These are phyloP conservation scores for Phalloptychus januarius DNA, from an alignment of 2,797 vertebrate genomes.

Conservation along the genomic window DNA sequence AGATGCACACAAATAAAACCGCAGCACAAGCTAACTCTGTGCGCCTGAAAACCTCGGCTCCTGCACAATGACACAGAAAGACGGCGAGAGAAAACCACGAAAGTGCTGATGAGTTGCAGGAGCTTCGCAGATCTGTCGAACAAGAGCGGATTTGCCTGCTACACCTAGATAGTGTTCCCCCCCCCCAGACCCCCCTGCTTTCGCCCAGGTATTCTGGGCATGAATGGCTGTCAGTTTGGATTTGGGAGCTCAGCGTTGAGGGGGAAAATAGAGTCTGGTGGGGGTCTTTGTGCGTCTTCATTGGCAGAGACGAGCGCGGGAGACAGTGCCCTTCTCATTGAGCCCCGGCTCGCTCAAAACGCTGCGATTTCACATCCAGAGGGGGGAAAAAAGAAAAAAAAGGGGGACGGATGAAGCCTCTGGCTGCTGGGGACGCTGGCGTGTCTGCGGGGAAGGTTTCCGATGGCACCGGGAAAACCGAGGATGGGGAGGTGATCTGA, in stretches of 20 bases:
- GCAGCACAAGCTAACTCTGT: slow-evolving; percentile 71
- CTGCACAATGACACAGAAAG: slow-evolving; percentile 45
- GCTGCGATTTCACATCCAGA: slow-evolving; percentile 43
- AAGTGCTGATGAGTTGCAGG: slow-evolving; percentile 76
- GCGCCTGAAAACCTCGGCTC: slow-evolving; percentile 57
- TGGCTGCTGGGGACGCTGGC: slow-evolving; percentile 32
- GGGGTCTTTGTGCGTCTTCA: slow-evolving; percentile 78
- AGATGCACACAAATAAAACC: slow-evolving; percentile 72
- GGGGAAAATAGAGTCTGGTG: slow-evolving; percentile 77
- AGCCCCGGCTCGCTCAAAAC: slow-evolving; percentile 45
- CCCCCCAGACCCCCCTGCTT: slow-evolving; percentile 51
- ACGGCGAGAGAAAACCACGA: slow-evolving; percentile 44
- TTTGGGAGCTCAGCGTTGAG: slow-evolving; percentile 80
- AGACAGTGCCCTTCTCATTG: slow-evolving; percentile 60
- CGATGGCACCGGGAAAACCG: slow-evolving; percentile 48
- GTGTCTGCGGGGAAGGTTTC: slow-evolving; percentile 57
- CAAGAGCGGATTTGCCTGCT: slow-evolving; percentile 83
- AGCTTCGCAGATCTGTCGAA: slow-evolving; percentile 69
- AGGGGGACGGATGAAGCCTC: slow-evolving; percentile 24
- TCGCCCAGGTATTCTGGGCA: slow-evolving; percentile 82
- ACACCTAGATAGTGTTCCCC: slow-evolving; percentile 78
- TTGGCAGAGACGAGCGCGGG: slow-evolving; percentile 72
- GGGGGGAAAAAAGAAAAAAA: slow-evolving; percentile 32
- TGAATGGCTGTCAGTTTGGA: slow-evolving; percentile 85
- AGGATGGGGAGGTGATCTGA: slow-evolving; percentile 71